Evolutionary conservation across 2,888 invertebrate genomes (phyloP).

Genomic region (Nymphalis c-album): DNA sequence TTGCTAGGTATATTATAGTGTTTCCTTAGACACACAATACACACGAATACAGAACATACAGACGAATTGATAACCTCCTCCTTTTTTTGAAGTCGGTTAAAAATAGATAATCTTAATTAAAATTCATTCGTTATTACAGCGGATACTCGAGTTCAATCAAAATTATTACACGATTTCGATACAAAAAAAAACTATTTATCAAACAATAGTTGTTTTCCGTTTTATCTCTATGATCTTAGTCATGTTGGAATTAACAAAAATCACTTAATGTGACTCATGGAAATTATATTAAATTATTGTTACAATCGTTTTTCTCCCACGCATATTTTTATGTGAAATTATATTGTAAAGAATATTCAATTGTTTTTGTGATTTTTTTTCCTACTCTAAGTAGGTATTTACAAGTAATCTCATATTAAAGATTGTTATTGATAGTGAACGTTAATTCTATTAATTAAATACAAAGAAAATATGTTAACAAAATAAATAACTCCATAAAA

Average conservation of each 20-base stretch:
- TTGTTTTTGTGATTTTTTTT: too few relatives aligned
- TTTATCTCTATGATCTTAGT: neutral
- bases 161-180: neutral
- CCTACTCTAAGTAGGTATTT: too few relatives aligned
- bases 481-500: neutral
- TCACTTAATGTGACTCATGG: neutral
- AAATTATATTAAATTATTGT: neutral
- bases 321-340: conserved; percentile 15
- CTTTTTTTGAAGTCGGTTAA: too few relatives aligned
- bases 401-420: too few relatives aligned
- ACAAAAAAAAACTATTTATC: neutral
- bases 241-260: neutral
- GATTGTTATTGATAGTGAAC: too few relatives aligned
- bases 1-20: too few relatives aligned
- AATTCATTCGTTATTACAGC: too few relatives aligned
- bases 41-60: too few relatives aligned
- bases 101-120: too few relatives aligned
- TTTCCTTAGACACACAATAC: too few relatives aligned
- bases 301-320: conserved; percentile 17
- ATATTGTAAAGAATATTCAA: conserved; percentile 6
- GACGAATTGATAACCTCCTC: too few relatives aligned
- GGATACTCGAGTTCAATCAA: neutral
- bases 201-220: conserved; percentile 5
- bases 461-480: neutral
- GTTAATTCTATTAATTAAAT: too few relatives aligned